A percentile compares a stretch with the other conserved stretches of the same genome.
Conservation (phyloP, 2,888 invertebrate genomes). For the Spodoptera littoralis region DNA sequence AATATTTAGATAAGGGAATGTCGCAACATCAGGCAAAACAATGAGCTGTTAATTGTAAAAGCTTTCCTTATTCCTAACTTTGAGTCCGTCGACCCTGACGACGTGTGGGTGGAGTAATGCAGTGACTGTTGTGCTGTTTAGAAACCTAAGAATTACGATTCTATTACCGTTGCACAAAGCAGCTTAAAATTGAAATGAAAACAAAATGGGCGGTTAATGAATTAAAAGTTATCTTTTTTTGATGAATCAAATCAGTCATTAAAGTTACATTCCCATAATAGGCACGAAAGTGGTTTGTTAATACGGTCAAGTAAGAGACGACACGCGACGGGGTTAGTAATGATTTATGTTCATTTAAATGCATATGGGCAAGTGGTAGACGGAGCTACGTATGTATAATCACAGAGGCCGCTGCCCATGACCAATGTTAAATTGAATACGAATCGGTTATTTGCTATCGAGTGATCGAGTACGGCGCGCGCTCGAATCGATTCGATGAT, state of each 20-base stretch:
- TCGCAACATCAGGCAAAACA: slow-evolving; percentile 81
- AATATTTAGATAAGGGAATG: slow-evolving; percentile 80
- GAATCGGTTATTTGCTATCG: slow-evolving; percentile 75
- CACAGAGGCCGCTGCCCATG: slow-evolving; percentile 74
- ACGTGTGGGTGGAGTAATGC: slow-evolving; percentile 67
- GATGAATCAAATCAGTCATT: slow-evolving; percentile 11
- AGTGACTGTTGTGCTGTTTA: slow-evolving; percentile 40
- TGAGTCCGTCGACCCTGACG: slow-evolving; percentile 73
- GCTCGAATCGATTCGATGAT: slow-evolving; percentile 73
- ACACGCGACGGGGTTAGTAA: slow-evolving; percentile 53
- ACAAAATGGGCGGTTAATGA: background rate
- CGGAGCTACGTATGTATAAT: slow-evolving; percentile 64
- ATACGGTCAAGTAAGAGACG: slow-evolving; percentile 44
- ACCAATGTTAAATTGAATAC: slow-evolving; percentile 82
- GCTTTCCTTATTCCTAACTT: slow-evolving; percentile 69
- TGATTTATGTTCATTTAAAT: slow-evolving; percentile 80
- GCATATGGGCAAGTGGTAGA: slow-evolving; percentile 67
- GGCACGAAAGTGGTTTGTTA: slow-evolving; percentile 35
- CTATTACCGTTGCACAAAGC: background rate
- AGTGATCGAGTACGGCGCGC: slow-evolving; percentile 69
- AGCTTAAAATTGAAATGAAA: background rate
- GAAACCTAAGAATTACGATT: slow-evolving; percentile 18
- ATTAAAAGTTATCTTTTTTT: slow-evolving; percentile 9
- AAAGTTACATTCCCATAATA: slow-evolving; percentile 32
- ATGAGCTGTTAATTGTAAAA: slow-evolving; percentile 83